Evolutionary conservation across 2,113 vertebrate genomes (phyloP), one percentile per base, ranked within the genome.

Genomic region (Callipepla squamata): DNA sequence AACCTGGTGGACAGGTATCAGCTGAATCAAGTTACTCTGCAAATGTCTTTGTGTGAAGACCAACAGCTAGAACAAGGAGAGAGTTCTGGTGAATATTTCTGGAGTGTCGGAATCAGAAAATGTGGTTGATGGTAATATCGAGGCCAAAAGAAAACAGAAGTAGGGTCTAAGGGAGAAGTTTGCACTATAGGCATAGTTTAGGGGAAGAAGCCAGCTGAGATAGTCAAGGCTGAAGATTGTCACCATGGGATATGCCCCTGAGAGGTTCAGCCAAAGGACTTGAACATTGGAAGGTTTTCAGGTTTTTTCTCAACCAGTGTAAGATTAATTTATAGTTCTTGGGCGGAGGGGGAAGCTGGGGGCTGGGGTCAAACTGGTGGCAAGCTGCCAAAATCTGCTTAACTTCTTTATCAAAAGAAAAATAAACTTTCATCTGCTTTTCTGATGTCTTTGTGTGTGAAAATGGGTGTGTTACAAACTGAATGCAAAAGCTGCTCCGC

Each of bases 201-300:
- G 68, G 59, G 48, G 73, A 95, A 91, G 47, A 76, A 26, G 48
- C 76, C 62, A 65, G 68, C 55, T 69, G 70, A 91, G 91, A 92
- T 36, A 89, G 77, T 90, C 85, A 90, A 65, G 85, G 78, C 50
- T 53, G 50, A 84, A 18, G 12, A 80, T 48, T 94, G 92, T 93
- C 95, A 94, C 93, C 44, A 36, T 61, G 72, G 91, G 62, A 93
- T 90, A 58, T 88, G 79, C 51, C 87, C 82, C 44, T 53, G 80
- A 90, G 91, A 94, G 87, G 97, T 96, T 96, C 97, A 97, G 95
- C 95, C 97, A 96, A 93, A 97, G 93, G 96, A 91, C 94, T 97
- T 89, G 70, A 36, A 63, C 32, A 66, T 32, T 95, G 78, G 84
- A 96, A 80, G 44, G 48, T 88, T 93, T 95, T 87, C 89, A 90